phyloP scores from a whole-genome alignment of 2,797 vertebrate species.

The Naso thynnoides region DNA sequence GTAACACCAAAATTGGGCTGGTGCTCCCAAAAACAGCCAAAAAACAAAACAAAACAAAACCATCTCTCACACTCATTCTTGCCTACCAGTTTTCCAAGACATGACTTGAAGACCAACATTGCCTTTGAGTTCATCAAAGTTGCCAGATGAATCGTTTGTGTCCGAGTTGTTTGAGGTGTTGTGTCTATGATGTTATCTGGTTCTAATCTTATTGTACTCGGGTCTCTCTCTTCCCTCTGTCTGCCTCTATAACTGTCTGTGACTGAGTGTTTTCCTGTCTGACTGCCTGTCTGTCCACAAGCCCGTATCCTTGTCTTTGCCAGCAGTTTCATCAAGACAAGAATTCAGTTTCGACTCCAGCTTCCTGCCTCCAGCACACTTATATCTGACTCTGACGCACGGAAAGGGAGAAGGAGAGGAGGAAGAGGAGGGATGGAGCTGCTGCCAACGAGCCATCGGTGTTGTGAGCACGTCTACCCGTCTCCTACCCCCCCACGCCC shows the following conservation, averaged over 20 bases:
- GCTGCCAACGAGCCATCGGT: conserved; percentile 61
- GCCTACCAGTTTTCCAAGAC: conserved; percentile 83
- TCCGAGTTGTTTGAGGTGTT: conserved; percentile 29
- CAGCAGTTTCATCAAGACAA: conserved; percentile 62
- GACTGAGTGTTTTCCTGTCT: conserved; percentile 15
- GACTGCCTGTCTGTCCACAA: conserved; percentile 2
- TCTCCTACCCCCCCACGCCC: conserved; percentile 48
- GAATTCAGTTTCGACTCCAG: conserved; percentile 62
- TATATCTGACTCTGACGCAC: conserved; percentile 72
- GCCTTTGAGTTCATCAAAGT: conserved; percentile 68
- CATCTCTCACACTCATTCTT: conserved; percentile 9
- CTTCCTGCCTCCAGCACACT: conserved; percentile 79
- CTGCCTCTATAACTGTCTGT: conserved; percentile 26
- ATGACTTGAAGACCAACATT: conserved; percentile 87
- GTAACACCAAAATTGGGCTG: neutral
- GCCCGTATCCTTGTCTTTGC: conserved; percentile 45
- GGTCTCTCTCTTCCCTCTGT: conserved; percentile 14
- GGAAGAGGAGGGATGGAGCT: conserved; percentile 36
- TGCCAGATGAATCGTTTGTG: conserved; percentile 22
- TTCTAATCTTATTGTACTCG: conserved; percentile 20
- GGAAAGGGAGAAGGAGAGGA: conserved; percentile 51
- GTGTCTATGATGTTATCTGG: conserved; percentile 36
- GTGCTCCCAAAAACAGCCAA: neutral
- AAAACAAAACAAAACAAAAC: conserved; percentile 12
- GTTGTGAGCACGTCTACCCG: conserved; percentile 35